Conservation (phyloP, 2,113 vertebrate species). For the Spea bombifrons region DNA sequence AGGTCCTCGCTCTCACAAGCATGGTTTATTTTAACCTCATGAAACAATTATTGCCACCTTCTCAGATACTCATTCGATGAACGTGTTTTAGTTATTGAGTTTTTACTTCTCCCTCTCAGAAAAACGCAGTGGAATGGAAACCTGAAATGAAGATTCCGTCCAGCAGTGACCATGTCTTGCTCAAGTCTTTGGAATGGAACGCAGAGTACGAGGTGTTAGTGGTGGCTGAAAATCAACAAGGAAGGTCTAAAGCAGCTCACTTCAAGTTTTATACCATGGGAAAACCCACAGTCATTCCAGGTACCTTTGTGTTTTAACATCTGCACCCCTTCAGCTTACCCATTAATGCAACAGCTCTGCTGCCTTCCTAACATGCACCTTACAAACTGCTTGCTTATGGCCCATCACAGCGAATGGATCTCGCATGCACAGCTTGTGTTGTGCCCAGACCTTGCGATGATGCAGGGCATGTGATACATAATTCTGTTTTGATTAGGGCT, state of each 20-base stretch:
- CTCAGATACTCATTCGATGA: too few relatives aligned
- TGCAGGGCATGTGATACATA: constrained; percentile 1
- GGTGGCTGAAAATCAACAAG: constrained; percentile 90
- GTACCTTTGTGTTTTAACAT: constrained; percentile 61
- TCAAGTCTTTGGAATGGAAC: constrained; percentile 86
- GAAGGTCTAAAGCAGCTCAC: constrained; percentile 80
- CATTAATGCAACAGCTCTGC: constrained; percentile 64
- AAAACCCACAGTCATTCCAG: constrained; percentile 86
- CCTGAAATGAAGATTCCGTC: constrained; percentile 85
- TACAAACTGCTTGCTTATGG: constrained; percentile 69
- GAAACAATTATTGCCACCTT: too few relatives aligned
- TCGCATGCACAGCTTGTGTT: constrained; percentile 59
- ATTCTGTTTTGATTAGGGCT: constrained; percentile 1
- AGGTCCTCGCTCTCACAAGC: too few relatives aligned
- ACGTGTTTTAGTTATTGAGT: too few relatives aligned
- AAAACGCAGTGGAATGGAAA: constrained; percentile 79
- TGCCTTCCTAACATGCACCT: constrained; percentile 61
- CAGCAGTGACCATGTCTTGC: constrained; percentile 76
- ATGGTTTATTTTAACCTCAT: too few relatives aligned
- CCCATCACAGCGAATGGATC: constrained; percentile 61
- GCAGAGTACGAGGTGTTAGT: constrained; percentile 88
- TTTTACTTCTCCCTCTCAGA: constrained; percentile 59
- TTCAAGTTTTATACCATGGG: constrained; percentile 81
- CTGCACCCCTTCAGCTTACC: constrained; percentile 56
- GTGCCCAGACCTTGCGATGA: constrained; percentile 26